Evolutionary conservation across 2,888 invertebrate genomes (phyloP).

Genomic region (Hydriomena furcata): DNA sequence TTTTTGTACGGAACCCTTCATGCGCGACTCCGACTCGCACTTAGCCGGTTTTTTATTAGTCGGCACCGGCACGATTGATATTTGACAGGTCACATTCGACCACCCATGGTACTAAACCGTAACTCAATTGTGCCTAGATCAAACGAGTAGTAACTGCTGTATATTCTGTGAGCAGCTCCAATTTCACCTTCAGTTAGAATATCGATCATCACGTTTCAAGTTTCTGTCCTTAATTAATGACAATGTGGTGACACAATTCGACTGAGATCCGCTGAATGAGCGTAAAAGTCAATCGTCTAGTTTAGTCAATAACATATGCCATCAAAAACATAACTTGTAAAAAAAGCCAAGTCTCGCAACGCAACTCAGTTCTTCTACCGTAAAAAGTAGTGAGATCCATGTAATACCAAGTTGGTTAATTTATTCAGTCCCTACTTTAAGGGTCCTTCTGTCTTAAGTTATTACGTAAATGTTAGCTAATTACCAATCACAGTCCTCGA

Average conservation of each 20-base stretch:
- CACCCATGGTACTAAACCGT: constrained; percentile 15
- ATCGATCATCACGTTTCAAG: constrained; percentile 51
- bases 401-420: too few relatives aligned
- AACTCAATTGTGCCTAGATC: constrained; percentile 8
- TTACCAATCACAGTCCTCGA: too few relatives aligned
- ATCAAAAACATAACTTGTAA: too few relatives aligned
- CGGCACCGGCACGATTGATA: constrained; percentile 8
- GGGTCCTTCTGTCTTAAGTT: too few relatives aligned
- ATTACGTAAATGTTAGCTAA: too few relatives aligned
- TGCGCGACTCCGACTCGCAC: too few relatives aligned
- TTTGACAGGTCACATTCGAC: constrained; percentile 13
- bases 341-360: too few relatives aligned
- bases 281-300: constrained; percentile 48
- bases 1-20: too few relatives aligned
- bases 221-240: constrained; percentile 60
- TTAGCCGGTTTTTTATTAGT: constrained; percentile 11
- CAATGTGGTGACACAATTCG: constrained; percentile 45
- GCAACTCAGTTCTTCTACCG: too few relatives aligned
- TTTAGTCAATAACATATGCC: too few relatives aligned
- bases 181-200: constrained; percentile 38
- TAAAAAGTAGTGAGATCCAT: too few relatives aligned
- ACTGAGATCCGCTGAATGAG: constrained; percentile 47
- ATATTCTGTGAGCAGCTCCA: constrained; percentile 28
- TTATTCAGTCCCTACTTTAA: too few relatives aligned
- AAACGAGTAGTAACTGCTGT: not conserved